Evolutionary conservation across 2,797 vertebrate species (phyloP).

Genomic region (Danio kyathit): DNA sequence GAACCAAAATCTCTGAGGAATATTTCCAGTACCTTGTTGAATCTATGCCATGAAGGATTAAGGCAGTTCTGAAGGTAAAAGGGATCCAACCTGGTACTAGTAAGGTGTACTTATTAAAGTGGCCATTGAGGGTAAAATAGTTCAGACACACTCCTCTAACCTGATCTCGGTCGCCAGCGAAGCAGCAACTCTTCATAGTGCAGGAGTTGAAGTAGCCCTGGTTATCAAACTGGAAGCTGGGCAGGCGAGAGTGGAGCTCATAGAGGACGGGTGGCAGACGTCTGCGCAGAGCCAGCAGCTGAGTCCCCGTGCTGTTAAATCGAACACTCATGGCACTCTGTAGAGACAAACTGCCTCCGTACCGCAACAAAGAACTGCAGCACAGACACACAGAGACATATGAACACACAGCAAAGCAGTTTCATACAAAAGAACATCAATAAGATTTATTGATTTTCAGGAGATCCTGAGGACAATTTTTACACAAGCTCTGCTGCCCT

Average conservation of each 20-base stretch:
- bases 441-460: background rate
- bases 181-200: slow-evolving; percentile 99
- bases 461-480: slow-evolving; percentile 1
- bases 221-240: slow-evolving; percentile 99
- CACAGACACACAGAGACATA: slow-evolving; percentile 17
- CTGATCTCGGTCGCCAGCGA: slow-evolving; percentile 97
- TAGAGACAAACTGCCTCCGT: slow-evolving; percentile 94
- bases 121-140: too few relatives aligned
- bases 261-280: slow-evolving; percentile 96
- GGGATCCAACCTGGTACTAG: too few relatives aligned
- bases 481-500: slow-evolving; percentile 38
- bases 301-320: slow-evolving; percentile 96
- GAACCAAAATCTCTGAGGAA: too few relatives aligned
- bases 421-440: background rate
- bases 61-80: too few relatives aligned
- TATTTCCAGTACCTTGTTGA: too few relatives aligned
- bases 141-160: slow-evolving; percentile 67
- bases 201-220: slow-evolving; percentile 99
- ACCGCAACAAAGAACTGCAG: slow-evolving; percentile 90
- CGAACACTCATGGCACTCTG: slow-evolving; percentile 99
- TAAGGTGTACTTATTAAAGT: too few relatives aligned
- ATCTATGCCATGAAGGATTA: too few relatives aligned
- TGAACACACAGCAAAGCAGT: background rate
- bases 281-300: slow-evolving; percentile 92
- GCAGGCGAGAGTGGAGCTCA: slow-evolving; percentile 96